These are phyloP conservation scores for Bovichtus variegatus DNA, from an alignment of 2,797 vertebrate species.

Conservation along the genomic window DNA sequence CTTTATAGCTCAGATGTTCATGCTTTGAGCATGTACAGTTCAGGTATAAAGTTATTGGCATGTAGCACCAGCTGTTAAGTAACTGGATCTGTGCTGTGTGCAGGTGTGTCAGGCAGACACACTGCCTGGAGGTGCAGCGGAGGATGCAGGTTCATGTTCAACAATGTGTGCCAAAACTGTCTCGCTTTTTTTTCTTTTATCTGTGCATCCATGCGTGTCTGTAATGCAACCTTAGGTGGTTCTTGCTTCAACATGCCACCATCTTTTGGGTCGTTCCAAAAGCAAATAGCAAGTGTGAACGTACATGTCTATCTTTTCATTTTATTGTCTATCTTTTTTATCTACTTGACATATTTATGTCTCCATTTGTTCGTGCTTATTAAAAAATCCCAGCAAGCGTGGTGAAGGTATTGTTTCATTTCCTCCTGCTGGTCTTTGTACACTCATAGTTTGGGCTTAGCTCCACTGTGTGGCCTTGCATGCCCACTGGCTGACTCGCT, in stretches of 20 bases:
- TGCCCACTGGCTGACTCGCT: constrained; percentile 52
- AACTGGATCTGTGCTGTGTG: constrained; percentile 37
- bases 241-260: constrained; percentile 65
- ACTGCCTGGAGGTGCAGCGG: constrained; percentile 45
- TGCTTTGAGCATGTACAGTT: background rate
- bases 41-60: constrained; percentile 22
- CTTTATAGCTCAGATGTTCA: too few relatives aligned
- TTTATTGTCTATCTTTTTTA: constrained; percentile 17
- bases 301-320: constrained; percentile 19
- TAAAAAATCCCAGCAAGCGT: background rate
- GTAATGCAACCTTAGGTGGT: constrained; percentile 66
- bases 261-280: constrained; percentile 36
- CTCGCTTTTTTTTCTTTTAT: constrained; percentile 45
- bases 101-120: constrained; percentile 60
- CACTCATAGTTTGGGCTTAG: background rate
- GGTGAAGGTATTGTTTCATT: constrained; percentile 24
- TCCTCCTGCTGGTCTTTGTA: constrained; percentile 13
- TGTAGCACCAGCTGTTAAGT: constrained; percentile 41
- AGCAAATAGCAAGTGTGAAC: constrained; percentile 45
- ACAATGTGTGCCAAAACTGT: constrained; percentile 67
- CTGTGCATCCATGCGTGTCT: constrained; percentile 66
- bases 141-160: constrained; percentile 69
- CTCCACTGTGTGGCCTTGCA: constrained; percentile 8
- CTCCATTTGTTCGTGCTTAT: constrained; percentile 27
- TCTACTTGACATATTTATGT: constrained; percentile 14